Evolutionary conservation across 2,113 vertebrate genomes (phyloP), one percentile per base, ranked within the genome.

Genomic region (Agelaius tricolor): DNA sequence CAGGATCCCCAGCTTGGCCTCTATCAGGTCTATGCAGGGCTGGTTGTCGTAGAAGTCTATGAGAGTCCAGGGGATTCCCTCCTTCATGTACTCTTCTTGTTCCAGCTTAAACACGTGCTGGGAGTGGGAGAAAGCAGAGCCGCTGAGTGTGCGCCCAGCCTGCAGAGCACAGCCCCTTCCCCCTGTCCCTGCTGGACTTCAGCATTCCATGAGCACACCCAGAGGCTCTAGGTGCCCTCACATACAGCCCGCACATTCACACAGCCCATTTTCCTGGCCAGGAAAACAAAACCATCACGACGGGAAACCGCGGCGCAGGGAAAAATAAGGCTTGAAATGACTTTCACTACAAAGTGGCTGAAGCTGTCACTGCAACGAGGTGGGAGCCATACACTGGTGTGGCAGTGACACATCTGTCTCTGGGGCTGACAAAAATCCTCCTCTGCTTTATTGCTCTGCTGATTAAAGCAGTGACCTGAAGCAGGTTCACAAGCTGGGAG

Each of bases 31-130:
- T 33, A 99, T 99, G 74, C 99, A 99, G 3, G 99, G 99, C 93
- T 99, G 99, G 96, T 99, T 99, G 89, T 99, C 99, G 0, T 98
- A 98, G 96, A 99, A 99, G 74, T 99, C 99, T 22, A 99, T 99
- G 37, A 99, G 96, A 6, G 99, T 99, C 99, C 99, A 99, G 13
- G 99, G 99, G 90, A 99, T 99, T 94, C 97, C 98, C 90, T 99
- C 99, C 95, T 98, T 99, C 99, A 99, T 99, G 91, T 99, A 99
- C 83, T 99, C 99, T 39, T 99, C 99, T 94, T 99, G 99, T 54
- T 99, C 99, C 98, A 99, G 94, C 91, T 99, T 99, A 57, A 99
- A 99, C 19, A 99, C 99, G 0, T 99, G 99, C 99, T 99, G 96
- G 33, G 84, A 46, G 14, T 21, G 65, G 89, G 82, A 86, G 65